phyloP scores from a whole-genome alignment of 2,888 invertebrate species.

The Drosophila cognata region DNA sequence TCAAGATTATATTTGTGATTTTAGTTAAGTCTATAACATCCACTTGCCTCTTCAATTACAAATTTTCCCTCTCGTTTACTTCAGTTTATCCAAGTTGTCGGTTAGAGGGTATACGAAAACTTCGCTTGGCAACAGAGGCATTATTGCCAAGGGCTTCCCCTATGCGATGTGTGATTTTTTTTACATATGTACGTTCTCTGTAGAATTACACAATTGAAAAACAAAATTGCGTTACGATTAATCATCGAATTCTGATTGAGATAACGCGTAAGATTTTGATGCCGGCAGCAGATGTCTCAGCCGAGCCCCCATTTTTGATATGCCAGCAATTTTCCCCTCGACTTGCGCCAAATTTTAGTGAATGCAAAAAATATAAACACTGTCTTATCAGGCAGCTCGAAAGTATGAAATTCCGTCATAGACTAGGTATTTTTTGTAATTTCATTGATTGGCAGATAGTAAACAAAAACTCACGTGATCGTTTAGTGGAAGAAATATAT shows the following conservation, averaged over 20 bases:
- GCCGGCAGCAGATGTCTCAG: not conserved
- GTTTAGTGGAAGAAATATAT: constrained; percentile 2
- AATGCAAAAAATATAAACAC: not conserved
- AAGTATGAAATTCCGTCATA: not conserved
- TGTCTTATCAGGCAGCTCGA: constrained; percentile 33
- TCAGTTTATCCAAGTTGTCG: not conserved
- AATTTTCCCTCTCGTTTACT: not conserved
- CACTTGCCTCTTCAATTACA: not conserved
- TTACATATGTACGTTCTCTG: constrained; percentile 6
- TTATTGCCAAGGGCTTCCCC: constrained; percentile 5
- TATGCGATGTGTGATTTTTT: constrained; percentile 13
- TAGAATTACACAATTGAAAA: constrained; percentile 15
- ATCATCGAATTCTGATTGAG: not conserved
- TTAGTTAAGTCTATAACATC: not conserved
- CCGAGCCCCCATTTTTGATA: constrained; percentile 38
- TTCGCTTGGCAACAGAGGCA: constrained; percentile 26
- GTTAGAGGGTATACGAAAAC: constrained; percentile 4
- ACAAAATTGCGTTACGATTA: not conserved
- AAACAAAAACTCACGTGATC: constrained; percentile 38
- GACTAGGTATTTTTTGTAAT: not conserved
- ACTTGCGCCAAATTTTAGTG: constrained; percentile 12
- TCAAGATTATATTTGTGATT: not conserved
- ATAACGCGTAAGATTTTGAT: constrained; percentile 16
- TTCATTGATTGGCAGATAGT: constrained; percentile 1
- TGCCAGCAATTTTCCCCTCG: constrained; percentile 18